Base-by-base conservation (phyloP, 2,113 vertebrate genomes). In the Vulpes ferrilata region DNA sequence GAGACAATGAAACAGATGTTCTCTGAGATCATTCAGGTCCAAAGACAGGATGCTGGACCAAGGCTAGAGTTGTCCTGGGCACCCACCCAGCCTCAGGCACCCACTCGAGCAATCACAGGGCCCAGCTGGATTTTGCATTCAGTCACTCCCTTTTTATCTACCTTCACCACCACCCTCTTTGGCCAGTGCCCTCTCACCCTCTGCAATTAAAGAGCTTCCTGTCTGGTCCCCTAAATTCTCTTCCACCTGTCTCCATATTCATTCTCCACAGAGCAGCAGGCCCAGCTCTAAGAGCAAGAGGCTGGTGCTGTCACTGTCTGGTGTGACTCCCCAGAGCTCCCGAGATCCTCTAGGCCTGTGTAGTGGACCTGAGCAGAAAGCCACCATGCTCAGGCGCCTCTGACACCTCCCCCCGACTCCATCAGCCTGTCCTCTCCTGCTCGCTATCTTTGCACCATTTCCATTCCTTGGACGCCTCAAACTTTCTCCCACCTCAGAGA, bases 341-440 rank as follows among this genome's bases (percentile, higher is more conserved):
- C 55, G 43, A 48, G 53, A 57, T 8, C 19, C 23, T 22, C 27
- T 8, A 3, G 3, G 11, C 27, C 22, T 57, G 35, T 10, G 43
- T 16, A 2, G 1, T 12, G 19, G 48, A 76, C 69, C 51, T 22
- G 4, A 27, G 5, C 10, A 12, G 71, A 57, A 1, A 79, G 23
- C 3, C 9, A 3, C 7, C 3, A 1, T 7, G 22, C 30, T 6
- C 12, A 38, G n/a, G 20, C 2, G 0, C 23, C 17, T 23, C 43
- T 4, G n/a, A 57, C 43, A 13, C 0, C 43, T 30, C 7, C 4
- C 0, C 43, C 43, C 7, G 3, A 3, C 11, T 7, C 35, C 3
- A 12, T 16, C 0, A 25, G 2, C 27, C 9, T 1, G 3, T 38
- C 27, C 9, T 35, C 8, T 32, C 9, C 10, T 3, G 22, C 12